These are phyloP conservation scores for Menura novaehollandiae DNA, from an alignment of 2,113 vertebrate genomes.

Conservation along the genomic window DNA sequence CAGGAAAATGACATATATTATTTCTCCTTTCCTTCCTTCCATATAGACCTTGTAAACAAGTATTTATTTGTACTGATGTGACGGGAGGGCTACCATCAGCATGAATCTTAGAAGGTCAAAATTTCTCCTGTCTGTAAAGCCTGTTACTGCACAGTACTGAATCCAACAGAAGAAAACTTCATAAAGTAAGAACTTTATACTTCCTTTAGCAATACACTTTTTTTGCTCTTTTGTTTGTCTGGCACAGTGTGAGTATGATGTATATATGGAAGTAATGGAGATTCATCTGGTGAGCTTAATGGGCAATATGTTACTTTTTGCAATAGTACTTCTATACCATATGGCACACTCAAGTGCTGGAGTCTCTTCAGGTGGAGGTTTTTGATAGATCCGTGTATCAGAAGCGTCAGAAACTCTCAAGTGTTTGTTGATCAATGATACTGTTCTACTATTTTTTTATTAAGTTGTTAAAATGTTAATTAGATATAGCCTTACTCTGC, in stretches of 20 bases:
- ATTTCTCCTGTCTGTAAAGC: background rate
- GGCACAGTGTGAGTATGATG: background rate
- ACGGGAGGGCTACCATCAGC: background rate
- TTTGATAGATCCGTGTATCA: background rate
- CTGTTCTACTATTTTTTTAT: background rate
- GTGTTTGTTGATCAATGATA: background rate
- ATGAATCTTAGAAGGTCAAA: background rate
- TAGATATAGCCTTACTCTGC: background rate
- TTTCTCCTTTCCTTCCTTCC: background rate
- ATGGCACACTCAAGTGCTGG: background rate
- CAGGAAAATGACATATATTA: background rate
- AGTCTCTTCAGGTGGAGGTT: background rate
- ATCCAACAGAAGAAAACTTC: background rate
- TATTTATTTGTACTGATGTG: background rate
- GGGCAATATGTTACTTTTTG: background rate
- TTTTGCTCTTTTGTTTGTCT: background rate
- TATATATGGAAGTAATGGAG: background rate
- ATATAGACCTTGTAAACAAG: background rate
- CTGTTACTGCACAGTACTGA: background rate
- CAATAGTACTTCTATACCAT: background rate
- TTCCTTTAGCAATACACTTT: background rate
- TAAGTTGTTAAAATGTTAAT: background rate
- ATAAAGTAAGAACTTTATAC: background rate
- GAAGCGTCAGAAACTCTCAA: background rate
- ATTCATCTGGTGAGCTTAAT: conserved; percentile 3